Percentiles rank a stretch among this genome's conserved stretches.
Evolutionary conservation across 2,113 vertebrate genomes (phyloP).

Genomic region (Danio rerio): DNA sequence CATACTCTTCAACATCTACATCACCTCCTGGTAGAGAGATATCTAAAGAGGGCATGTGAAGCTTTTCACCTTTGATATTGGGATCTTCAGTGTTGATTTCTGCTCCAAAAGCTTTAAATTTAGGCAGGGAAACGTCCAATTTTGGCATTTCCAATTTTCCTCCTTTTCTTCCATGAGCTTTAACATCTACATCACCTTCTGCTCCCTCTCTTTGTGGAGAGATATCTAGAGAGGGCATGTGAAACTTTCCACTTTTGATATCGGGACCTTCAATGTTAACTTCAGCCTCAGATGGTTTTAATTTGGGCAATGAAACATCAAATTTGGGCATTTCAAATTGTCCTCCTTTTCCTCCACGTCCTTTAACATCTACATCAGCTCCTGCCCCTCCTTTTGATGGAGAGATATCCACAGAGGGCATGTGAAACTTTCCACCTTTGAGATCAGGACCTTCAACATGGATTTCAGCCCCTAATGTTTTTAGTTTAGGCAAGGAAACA

Average conservation of each 20-base stretch:
- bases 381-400: constrained; percentile 57
- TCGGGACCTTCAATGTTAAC: background rate
- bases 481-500: constrained; percentile 19
- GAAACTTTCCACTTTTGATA: constrained; percentile 53
- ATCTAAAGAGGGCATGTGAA: constrained; percentile 65
- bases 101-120: constrained; percentile 48
- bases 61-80: constrained; percentile 53
- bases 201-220: constrained; percentile 54
- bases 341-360: constrained; percentile 30
- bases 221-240: constrained; percentile 59
- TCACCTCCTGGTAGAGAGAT: constrained; percentile 45
- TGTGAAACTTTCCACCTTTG: constrained; percentile 57
- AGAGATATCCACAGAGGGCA: constrained; percentile 61
- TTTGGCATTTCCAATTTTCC: constrained; percentile 60
- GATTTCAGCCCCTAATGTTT: background rate
- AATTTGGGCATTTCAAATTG: constrained; percentile 36
- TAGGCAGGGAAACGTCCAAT: constrained; percentile 61
- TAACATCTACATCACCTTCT: constrained; percentile 26
- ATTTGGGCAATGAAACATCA: constrained; percentile 40
- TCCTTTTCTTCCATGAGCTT: constrained; percentile 37
- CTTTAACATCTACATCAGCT: constrained; percentile 5
- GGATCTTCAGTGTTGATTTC: constrained; percentile 49
- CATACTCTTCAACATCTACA: no score
- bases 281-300: constrained; percentile 30
- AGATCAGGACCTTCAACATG: constrained; percentile 30